phyloP scores from a whole-genome alignment of 2,113 vertebrate species.

The Hyperopisus bebe region DNA sequence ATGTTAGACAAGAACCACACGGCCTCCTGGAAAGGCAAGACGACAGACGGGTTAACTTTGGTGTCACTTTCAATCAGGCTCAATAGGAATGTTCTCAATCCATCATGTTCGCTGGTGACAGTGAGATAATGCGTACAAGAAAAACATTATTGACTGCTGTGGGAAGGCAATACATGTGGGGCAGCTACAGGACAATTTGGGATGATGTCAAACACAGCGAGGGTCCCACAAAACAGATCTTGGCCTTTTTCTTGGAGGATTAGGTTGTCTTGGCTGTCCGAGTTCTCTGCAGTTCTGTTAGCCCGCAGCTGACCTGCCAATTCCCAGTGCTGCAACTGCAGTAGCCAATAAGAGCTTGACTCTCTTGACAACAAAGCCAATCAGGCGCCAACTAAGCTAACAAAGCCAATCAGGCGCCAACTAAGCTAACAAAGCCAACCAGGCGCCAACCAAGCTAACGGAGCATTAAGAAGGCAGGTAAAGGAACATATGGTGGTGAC shows the following conservation, averaged over 20 bases:
- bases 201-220: not conserved
- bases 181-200: not conserved
- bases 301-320: not conserved
- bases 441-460: no score
- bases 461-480: not conserved
- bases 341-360: not conserved
- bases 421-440: not conserved
- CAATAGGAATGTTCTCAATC: not conserved
- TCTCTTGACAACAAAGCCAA: not conserved
- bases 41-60: not conserved
- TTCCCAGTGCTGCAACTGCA: not conserved
- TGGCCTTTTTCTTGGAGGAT: not conserved
- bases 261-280: not conserved
- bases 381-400: no score
- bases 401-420: not conserved
- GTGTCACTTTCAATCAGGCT: not conserved
- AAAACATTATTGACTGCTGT: not conserved
- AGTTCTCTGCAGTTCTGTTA: not conserved
- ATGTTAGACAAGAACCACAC: constrained; percentile 99
- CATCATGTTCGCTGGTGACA: not conserved
- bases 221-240: not conserved
- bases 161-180: not conserved
- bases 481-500: not conserved
- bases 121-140: not conserved
- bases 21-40: constrained; percentile 74